Conservation (phyloP, 2,113 vertebrate genomes). For the Tapirus terrestris region DNA sequence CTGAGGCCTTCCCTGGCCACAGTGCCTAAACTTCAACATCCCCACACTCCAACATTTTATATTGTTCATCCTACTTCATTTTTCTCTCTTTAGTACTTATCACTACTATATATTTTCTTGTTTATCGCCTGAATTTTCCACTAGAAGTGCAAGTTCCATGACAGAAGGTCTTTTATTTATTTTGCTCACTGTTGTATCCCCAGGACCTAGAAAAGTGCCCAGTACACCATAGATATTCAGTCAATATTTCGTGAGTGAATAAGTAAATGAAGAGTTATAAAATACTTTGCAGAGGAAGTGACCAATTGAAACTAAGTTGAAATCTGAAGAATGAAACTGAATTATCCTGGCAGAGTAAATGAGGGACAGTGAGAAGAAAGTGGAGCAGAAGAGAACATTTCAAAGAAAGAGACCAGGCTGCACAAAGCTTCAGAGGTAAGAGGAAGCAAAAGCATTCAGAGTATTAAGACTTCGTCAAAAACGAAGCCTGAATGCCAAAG, state of each 20-base stretch:
- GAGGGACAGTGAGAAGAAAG: neutral
- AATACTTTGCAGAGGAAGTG: neutral
- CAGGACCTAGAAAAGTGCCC: neutral
- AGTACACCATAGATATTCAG: neutral
- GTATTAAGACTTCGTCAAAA: neutral
- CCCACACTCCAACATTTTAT: neutral
- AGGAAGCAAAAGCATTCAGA: neutral
- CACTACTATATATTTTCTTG: neutral
- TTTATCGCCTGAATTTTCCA: neutral
- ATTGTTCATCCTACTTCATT: neutral
- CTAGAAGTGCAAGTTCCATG: neutral
- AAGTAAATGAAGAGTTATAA: neutral
- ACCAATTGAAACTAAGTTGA: neutral
- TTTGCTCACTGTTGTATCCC: neutral
- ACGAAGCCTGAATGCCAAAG: neutral
- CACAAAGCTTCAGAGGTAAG: neutral
- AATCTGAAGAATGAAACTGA: neutral
- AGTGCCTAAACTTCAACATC: neutral
- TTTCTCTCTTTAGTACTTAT: neutral
- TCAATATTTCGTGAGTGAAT: slow-evolving; percentile 2
- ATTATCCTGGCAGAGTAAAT: neutral
- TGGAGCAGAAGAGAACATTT: neutral
- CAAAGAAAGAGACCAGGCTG: neutral
- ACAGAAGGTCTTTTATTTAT: neutral
- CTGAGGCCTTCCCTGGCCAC: neutral